These are phyloP conservation scores for Tenodera sinensis DNA, from an alignment of 2,888 invertebrate species.

Conservation along the genomic window DNA sequence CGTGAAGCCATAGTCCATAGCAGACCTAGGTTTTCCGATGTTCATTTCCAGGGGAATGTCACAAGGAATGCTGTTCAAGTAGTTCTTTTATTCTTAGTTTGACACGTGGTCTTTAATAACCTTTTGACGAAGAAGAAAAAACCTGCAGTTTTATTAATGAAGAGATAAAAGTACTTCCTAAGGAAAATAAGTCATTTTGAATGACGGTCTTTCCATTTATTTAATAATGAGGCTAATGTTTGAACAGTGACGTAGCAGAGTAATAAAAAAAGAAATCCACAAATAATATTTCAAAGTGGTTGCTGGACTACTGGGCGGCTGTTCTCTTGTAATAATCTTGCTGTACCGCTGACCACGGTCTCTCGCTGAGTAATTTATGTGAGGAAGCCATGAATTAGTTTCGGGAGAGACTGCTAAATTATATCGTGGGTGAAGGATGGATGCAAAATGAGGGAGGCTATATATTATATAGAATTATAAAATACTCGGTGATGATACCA, in stretches of 20 bases:
- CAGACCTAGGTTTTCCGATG: too few relatives aligned
- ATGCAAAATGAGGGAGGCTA: conserved; percentile 7
- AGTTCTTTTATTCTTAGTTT: too few relatives aligned
- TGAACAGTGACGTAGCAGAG: neutral
- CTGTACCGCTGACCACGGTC: neutral
- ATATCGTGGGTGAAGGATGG: conserved; percentile 17
- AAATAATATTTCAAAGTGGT: neutral
- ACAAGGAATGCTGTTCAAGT: too few relatives aligned
- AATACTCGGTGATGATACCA: conserved; percentile 9
- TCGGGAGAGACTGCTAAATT: conserved; percentile 5
- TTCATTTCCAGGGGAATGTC: too few relatives aligned
- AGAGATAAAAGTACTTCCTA: neutral
- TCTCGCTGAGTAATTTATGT: neutral
- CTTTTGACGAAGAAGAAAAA: too few relatives aligned
- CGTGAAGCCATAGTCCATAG: too few relatives aligned
- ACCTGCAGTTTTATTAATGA: neutral
- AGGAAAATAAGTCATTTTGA: neutral
- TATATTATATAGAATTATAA: conserved; percentile 11
- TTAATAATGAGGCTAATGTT: neutral
- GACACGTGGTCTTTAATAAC: too few relatives aligned
- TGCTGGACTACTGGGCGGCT: neutral
- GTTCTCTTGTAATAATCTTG: neutral
- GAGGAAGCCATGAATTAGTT: conserved; percentile 16
- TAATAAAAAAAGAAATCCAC: neutral
- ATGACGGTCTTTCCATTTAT: neutral